Evolutionary conservation across 2,113 vertebrate species (phyloP), one percentile per base, ranked within the genome.

Genomic region (Meles meles): DNA sequence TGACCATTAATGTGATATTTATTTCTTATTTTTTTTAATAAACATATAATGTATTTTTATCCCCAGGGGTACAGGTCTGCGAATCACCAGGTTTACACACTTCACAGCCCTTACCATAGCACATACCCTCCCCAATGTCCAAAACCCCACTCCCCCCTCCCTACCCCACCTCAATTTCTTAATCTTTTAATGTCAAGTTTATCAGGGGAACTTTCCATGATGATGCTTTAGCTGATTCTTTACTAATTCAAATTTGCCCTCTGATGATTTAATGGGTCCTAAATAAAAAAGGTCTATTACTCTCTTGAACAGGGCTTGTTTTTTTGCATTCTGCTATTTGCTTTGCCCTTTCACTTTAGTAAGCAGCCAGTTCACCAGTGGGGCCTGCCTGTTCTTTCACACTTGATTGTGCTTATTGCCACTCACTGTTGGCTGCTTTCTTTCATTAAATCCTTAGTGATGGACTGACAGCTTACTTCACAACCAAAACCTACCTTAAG

Each of bases 381-480:
- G 69, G 63, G 17, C 77, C 55, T 61, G 10, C 11, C 55, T 91
- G 31, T 90, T 27, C 86, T 71, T 88, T 94, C 71, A 91, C 72
- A 91, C 34, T 65, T 71, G 81, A 61, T 91, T 83, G 84, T 93
- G n/a, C 96, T 96, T 91, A 81, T 93, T 55, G 72, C 77, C 52
- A 18, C 42, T 88, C 93, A 27, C 71, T 90, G 42, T 76, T 61
- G 42, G 20, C 34, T 85, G 34, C 39, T 94, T 5, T 88, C 76
- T 91, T 94, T 85, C 69, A 85, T 90, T 91, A 93, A 91, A 71
- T 85, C 52, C 82, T 93, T 71, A 71, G 82, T 37, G 91, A 49
- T 93, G 17, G 39, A 47, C 44, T 57, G 42, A 55, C 52, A 87
- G 57, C 42, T 77, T 93, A 47, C 57, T 61, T 91, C 77, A 91